Evolutionary conservation across 2,797 vertebrate species (phyloP), one percentile per base, ranked within the genome.

Genomic region (Sparus aurata): DNA sequence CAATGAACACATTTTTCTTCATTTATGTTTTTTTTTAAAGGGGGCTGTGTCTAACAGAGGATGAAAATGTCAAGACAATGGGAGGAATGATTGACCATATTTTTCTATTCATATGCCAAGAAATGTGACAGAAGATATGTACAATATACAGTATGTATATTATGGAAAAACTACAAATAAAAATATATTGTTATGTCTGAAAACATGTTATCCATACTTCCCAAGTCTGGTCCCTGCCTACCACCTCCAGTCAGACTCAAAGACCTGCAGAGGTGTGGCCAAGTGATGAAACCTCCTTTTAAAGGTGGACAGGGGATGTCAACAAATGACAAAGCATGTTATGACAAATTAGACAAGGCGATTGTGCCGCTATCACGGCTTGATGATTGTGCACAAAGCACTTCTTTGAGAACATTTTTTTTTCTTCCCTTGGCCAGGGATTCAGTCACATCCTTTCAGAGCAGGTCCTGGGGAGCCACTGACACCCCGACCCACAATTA

Each of bases 281-380:
- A 67, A 74, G 82, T 85, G 85, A 71, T 79, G 82, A 89, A 76
- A 75, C 61, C 55, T 80, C 30, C 80, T 58, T 74, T 65, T 82
- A 66, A 84, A 62, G 43, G 53, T 80, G 71, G 76, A 79, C n/a
- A 38, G 79, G 43, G 63, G 78, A 73, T 74, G 76, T 87, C 83
- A 87, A 66, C 86, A 86, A 90, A 79, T 49, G 45, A 55, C 57
- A 73, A 88, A 86, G 83, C 81, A 77, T 89, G 86, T 91, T 89
- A 71, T 87, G 80, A 92, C 90, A 91, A 89, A 91, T 89, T 84
- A 85, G 83, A 91, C 82, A 85, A 74, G 85, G 80, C 69, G 49
- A 84, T 79, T 79, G 87, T 91, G 69, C 66, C 80, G 80, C 83
- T 77, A 88, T 86, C 68, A 77, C 62, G 85, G 77, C 57, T 86